phyloP scores from a whole-genome alignment of 2,888 invertebrate species.

The Heliconius cydno region DNA sequence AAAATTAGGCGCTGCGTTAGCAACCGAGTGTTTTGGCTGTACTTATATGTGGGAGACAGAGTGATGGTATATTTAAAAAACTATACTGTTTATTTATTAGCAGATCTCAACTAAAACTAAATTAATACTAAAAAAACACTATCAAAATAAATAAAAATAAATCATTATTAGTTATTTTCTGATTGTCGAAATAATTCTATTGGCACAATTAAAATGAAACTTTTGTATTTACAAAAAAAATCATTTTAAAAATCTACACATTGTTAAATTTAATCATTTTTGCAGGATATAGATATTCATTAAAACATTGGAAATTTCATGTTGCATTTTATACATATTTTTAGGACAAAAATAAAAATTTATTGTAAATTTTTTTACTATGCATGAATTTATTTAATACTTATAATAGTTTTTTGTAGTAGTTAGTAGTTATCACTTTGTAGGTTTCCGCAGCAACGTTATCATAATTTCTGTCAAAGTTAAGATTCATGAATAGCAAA shows the following conservation, averaged over 20 bases:
- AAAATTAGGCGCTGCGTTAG: too few species aligned
- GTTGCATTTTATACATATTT: not conserved
- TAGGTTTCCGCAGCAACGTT: not conserved
- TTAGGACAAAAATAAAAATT: not conserved
- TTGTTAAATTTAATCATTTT: not conserved
- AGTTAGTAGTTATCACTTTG: too few species aligned
- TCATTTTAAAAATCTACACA: not conserved
- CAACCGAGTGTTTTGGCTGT: too few species aligned
- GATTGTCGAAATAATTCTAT: not conserved
- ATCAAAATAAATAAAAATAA: too few species aligned
- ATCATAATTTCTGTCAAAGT: not conserved
- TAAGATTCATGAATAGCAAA: not conserved
- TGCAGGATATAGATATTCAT: not conserved
- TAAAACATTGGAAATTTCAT: not conserved
- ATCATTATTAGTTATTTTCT: too few species aligned
- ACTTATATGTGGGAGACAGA: too few species aligned
- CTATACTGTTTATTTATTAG: too few species aligned
- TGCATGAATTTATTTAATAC: not conserved
- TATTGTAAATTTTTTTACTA: not conserved
- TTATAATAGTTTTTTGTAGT: not conserved
- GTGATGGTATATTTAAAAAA: too few species aligned
- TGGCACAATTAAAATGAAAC: not conserved
- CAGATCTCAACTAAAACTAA: too few species aligned
- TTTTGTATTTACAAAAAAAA: not conserved
- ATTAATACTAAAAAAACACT: too few species aligned